phyloP scores from a whole-genome alignment of 2,113 vertebrate species.

The Paralichthys olivaceus region DNA sequence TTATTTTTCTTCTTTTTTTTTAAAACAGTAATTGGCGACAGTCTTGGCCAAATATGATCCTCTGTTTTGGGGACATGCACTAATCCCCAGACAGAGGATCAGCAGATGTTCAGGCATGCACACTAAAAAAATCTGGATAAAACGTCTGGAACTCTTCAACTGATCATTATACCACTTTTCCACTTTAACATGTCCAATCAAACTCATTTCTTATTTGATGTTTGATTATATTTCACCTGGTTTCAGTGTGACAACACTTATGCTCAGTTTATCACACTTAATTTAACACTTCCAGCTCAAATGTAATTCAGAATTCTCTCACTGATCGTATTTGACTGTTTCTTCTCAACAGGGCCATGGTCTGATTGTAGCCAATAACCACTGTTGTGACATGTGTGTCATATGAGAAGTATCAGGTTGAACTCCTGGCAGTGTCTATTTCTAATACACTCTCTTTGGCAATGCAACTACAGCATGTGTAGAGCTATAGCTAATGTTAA shows the following conservation, averaged over 20 bases:
- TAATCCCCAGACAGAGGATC: constrained; percentile 46
- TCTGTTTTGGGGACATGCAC: constrained; percentile 27
- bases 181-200: background rate
- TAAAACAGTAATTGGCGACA: constrained; percentile 35
- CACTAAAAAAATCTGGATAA: background rate
- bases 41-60: constrained; percentile 21
- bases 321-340: too few species aligned
- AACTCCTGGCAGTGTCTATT: background rate
- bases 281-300: too few species aligned
- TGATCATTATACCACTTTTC: background rate
- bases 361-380: too few species aligned
- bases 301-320: too few species aligned
- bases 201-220: too few species aligned
- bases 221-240: too few species aligned
- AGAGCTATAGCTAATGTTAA: too few species aligned
- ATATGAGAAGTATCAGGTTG: background rate
- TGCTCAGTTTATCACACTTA: too few species aligned
- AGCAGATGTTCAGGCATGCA: constrained; percentile 42
- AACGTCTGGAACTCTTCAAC: background rate
- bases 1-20: background rate
- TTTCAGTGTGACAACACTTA: too few species aligned
- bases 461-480: background rate
- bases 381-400: background rate
- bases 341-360: too few species aligned
- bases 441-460: background rate